Evolutionary conservation across 2,888 invertebrate species (phyloP).

Genomic region (Glomeris marginata): DNA sequence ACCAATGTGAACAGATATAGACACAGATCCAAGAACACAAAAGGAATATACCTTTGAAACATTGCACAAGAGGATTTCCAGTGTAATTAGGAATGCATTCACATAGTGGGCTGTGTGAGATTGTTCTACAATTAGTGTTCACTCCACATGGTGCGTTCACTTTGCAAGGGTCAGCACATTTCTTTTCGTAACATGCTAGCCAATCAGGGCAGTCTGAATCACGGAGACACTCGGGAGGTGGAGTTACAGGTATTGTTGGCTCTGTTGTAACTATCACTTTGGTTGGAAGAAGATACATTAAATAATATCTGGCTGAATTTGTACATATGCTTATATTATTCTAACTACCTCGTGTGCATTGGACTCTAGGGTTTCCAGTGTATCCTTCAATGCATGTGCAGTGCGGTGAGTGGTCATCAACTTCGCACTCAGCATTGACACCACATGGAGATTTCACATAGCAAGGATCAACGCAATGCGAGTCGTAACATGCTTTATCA

Average conservation of each 20-base stretch:
- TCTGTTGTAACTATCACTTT: not conserved
- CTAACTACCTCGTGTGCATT: constrained; percentile 2
- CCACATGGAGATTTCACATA: constrained; percentile 10
- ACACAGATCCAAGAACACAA: not conserved
- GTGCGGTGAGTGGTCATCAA: constrained; percentile 8
- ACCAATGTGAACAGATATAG: not conserved
- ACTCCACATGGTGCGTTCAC: constrained; percentile 24
- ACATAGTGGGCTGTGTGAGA: constrained; percentile 20
- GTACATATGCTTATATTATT: not conserved
- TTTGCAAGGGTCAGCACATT: constrained; percentile 47
- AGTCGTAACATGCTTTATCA: constrained; percentile 7
- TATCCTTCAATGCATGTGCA: constrained; percentile 45
- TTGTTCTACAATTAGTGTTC: constrained; percentile 20
- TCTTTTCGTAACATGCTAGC: constrained; percentile 19
- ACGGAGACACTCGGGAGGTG: constrained; percentile 13
- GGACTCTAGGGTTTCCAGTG: constrained; percentile 42
- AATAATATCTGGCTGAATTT: not conserved
- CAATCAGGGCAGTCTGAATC: constrained; percentile 21
- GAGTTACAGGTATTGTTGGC: not conserved
- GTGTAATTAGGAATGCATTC: constrained; percentile 18
- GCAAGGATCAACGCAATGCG: constrained; percentile 13
- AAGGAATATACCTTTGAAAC: constrained; percentile 15
- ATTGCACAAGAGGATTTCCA: constrained; percentile 19
- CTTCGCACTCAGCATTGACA: constrained; percentile 12
- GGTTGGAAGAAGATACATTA: not conserved